Evolutionary conservation across 2,797 vertebrate species (phyloP).

Genomic region (Lutra lutra): DNA sequence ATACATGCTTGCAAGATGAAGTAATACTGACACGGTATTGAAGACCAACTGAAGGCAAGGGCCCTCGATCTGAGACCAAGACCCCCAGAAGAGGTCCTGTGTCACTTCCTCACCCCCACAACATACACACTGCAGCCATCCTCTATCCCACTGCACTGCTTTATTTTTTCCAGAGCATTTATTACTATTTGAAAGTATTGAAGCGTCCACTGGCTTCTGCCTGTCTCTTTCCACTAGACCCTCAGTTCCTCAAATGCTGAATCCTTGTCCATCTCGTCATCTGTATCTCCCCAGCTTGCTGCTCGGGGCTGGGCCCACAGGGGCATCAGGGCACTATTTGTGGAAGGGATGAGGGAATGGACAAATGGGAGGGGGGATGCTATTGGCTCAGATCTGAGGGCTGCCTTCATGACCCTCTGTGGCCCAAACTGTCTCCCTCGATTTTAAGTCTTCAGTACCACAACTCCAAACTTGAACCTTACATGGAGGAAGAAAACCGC

Average conservation of each 20-base stretch:
- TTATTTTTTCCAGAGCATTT: conserved; percentile 36
- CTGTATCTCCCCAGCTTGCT: background rate
- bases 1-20: background rate
- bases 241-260: background rate
- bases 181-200: conserved; percentile 36
- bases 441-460: conserved; percentile 1
- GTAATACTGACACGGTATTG: background rate
- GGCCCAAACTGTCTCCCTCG: background rate
- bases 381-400: background rate
- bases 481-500: background rate
- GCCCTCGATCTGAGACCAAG: background rate
- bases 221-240: conserved; percentile 2
- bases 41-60: background rate
- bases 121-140: background rate
- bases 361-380: background rate
- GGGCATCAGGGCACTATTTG: background rate
- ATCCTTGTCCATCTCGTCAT: conserved; percentile 11
- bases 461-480: conserved; percentile 47
- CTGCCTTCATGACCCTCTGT: background rate
- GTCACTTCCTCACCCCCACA: background rate
- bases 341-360: background rate
- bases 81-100: background rate
- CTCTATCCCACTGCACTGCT: background rate
- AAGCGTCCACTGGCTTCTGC: background rate
- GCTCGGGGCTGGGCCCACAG: background rate